These are phyloP conservation scores for Heliconius eleuchia DNA, from an alignment of 1,140 invertebrate species.

Conservation along the genomic window DNA sequence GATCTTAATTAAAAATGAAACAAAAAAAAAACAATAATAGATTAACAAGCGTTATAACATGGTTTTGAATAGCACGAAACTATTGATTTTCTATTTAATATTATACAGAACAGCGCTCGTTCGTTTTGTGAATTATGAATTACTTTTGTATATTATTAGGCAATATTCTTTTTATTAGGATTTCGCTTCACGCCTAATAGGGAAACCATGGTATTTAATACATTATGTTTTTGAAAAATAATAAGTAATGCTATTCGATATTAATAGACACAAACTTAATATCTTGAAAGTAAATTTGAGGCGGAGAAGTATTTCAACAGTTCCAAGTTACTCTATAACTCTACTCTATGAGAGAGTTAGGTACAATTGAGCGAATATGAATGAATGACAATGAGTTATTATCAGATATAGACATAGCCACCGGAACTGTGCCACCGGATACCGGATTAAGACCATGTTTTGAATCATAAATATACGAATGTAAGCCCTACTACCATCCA, in stretches of 20 bases:
- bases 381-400: not conserved
- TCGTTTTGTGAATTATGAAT: too few species aligned
- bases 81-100: too few species aligned
- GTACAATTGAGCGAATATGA: not conserved
- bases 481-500: too few species aligned
- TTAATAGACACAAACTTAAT: too few species aligned
- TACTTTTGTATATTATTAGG: too few species aligned
- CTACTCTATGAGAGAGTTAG: not conserved
- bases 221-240: not conserved
- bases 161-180: too few species aligned
- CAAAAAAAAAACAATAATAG: too few species aligned
- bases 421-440: slow-evolving; percentile 3
- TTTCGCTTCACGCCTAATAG: too few species aligned
- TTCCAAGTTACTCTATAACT: not conserved
- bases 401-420: not conserved
- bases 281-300: not conserved
- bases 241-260: not conserved
- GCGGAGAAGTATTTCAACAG: not conserved
- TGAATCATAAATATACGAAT: not conserved
- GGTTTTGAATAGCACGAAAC: too few species aligned
- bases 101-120: too few species aligned
- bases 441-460: slow-evolving; percentile 8
- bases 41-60: too few species aligned
- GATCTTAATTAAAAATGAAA: too few species aligned
- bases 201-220: not conserved